Evolutionary conservation across 1,140 invertebrate genomes (phyloP), one percentile per base, ranked within the genome.

Genomic region (Cydia pomonella): DNA sequence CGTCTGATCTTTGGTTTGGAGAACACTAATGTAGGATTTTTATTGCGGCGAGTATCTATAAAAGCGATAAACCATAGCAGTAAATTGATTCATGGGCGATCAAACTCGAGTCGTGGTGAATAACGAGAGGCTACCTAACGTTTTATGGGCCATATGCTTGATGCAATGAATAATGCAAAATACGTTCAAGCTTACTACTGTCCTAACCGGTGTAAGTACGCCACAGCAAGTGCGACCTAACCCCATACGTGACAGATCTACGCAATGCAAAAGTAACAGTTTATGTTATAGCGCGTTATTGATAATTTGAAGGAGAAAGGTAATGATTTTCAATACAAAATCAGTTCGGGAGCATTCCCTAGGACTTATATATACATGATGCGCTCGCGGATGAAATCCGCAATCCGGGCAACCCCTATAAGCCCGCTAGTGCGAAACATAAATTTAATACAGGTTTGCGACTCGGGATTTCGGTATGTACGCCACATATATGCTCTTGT

Each of bases 61-160:
- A 21, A 59, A 59, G 47, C 53, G 18, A 23, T 59, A 59, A 59
- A 59, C 53, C 21, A 53, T 53, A 21, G 50, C 50, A 10, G 53
- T 59, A 59, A 23, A 59, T 59, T 18, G 53, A 59, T 59, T 59
- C 53, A 59, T 59, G 53, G 21, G 53, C 53, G 53, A 59, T 59
- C 21, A 59, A 59, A 59, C 18, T 59, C 53, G 53, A 59, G 53
- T 59, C 18, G 53, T 23, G 10, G 21, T 59, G 53, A 59, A 23
- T 23, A 23, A 59, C 53, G 53, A 59, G 18, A 7, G 53, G 53
- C 21, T 59, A 59, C 53, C 21, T 59, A 59, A 21, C 18, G 53
- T n/a, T 59, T 59, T 59, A 59, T 59, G 53, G 53, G 53, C 53
- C 53, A 59, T 59, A 59, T 23, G 21, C 12, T 3, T 59, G 53